Percentiles rank a stretch among this genome's conserved stretches.
These are phyloP conservation scores for Tapirus terrestris DNA, from an alignment of 2,113 vertebrate genomes.

Conservation along the genomic window DNA sequence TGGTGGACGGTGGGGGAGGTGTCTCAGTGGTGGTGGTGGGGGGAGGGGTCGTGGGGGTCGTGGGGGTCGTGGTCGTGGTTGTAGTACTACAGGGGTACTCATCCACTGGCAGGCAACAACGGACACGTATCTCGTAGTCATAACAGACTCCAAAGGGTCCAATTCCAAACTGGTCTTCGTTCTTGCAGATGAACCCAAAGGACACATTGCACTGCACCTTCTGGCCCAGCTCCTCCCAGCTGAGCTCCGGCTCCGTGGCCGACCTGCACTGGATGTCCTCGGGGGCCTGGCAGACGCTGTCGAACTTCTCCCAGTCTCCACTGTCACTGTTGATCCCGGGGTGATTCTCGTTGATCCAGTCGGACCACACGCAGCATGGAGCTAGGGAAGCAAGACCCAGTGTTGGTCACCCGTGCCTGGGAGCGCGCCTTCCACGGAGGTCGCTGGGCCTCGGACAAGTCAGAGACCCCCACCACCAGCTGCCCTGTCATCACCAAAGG, in stretches of 20 bases:
- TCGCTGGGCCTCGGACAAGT: rapidly evolving
- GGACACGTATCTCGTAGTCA: conserved; percentile 85
- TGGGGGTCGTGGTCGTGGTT: neutral
- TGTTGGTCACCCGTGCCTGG: rapidly evolving
- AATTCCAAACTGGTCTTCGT: conserved; percentile 73
- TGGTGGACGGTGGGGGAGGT: too few relatives aligned
- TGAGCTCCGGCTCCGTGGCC: neutral
- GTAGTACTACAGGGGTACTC: rapidly evolving
- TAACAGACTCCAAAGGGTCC: conserved; percentile 63
- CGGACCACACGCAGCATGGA: conserved; percentile 63
- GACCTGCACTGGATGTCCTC: conserved; percentile 68
- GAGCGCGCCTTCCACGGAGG: rapidly evolving
- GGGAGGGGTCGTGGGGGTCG: too few relatives aligned
- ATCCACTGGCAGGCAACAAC: conserved; percentile 75
- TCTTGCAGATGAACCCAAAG: conserved; percentile 80
- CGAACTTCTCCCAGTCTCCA: conserved; percentile 44
- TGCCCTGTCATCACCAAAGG: too few relatives aligned
- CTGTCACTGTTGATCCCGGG: rapidly evolving
- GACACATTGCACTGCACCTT: conserved; percentile 58
- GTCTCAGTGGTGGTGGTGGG: too few relatives aligned
- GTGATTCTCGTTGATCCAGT: conserved; percentile 71
- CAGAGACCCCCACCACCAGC: rapidly evolving
- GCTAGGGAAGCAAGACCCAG: neutral
- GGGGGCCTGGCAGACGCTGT: neutral
- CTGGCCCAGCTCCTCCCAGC: conserved; percentile 66